Base-by-base conservation (phyloP, 2,888 invertebrate species). In the Panopea generosa region DNA sequence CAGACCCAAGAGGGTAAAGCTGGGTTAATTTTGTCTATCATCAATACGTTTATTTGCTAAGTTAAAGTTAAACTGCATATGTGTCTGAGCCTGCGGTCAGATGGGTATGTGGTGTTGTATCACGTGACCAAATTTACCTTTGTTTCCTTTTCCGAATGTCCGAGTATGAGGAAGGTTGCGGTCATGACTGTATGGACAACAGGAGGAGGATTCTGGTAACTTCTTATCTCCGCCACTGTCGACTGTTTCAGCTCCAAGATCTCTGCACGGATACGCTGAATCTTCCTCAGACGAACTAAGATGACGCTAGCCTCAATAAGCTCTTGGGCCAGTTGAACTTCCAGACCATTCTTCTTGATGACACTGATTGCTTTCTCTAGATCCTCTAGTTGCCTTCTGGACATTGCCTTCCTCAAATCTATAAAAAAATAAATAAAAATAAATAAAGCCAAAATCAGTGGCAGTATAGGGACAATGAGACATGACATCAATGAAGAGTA, bases 201-300 rank as follows among this genome's bases (percentile, higher is more conserved):
- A 6, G 73, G 60, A 16, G 92, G 92, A 9, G 92, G 92, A 7
- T 86, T 90, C 67, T 86, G 86, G 76, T 92, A 92, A 77, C 91
- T 91, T 50, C 90, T 75, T 53, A 92, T 91, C 82, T 92, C 92
- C 0, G 92, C 91, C 63, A 92, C 91, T 0, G 92, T 92, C 0
- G 90, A 86, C 79, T 92, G 91, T 62, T 91, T 90, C 78, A 92
- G 84, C 62, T 88, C 87, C 71, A 87, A 66, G 49, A 89, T 88
- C 73, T 87, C 88, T 29, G 87, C 86, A 7, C 88, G 79, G 61
- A 88, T 89, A 14, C 87, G 77, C 68, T 87, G 86, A 56, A 88
- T 82, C 56, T 87, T 80, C 29, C 83, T 78, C 29, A 90, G 81
- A 7, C 87, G 83, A 2, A 83, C 73, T 55, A 91, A 76, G 55